Evolutionary conservation across 92 coral and sea anemone genomes (phyloP).

Genomic region (Palythoa heliodiscus): DNA sequence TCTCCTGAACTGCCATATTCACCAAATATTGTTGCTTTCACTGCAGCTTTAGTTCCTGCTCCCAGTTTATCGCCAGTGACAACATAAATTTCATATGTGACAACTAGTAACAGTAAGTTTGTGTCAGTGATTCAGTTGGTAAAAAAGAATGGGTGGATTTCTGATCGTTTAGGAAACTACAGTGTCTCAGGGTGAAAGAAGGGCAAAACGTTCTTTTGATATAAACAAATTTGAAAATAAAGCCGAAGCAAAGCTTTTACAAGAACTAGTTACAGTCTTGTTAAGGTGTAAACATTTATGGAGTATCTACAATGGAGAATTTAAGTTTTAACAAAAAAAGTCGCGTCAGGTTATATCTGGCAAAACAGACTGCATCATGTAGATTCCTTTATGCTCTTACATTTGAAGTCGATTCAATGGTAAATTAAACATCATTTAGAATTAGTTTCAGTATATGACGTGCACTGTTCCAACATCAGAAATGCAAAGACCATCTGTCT

Average conservation of each 20-base stretch:
- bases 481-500: not conserved
- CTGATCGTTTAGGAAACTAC: too few relatives aligned
- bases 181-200: too few relatives aligned
- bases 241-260: not conserved
- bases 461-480: constrained; percentile 4
- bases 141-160: too few relatives aligned
- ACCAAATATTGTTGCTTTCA: constrained; percentile 89
- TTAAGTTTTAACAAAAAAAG: too few relatives aligned
- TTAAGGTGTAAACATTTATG: too few relatives aligned
- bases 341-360: too few relatives aligned
- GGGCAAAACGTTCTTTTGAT: too few relatives aligned
- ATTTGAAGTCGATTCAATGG: too few relatives aligned
- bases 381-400: not conserved
- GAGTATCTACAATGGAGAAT: too few relatives aligned
- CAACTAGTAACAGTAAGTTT: constrained; percentile 44
- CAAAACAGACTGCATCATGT: not conserved
- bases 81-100: constrained; percentile 90
- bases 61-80: constrained; percentile 95
- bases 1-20: constrained; percentile 93
- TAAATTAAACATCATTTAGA: not conserved
- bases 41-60: constrained; percentile 91
- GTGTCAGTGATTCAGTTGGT: not conserved
- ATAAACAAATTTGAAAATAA: not conserved
- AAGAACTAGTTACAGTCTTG: too few relatives aligned
- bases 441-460: constrained; percentile 7